phyloP scores from a whole-genome alignment of 2,113 vertebrate genomes.

The Callipepla californica region DNA sequence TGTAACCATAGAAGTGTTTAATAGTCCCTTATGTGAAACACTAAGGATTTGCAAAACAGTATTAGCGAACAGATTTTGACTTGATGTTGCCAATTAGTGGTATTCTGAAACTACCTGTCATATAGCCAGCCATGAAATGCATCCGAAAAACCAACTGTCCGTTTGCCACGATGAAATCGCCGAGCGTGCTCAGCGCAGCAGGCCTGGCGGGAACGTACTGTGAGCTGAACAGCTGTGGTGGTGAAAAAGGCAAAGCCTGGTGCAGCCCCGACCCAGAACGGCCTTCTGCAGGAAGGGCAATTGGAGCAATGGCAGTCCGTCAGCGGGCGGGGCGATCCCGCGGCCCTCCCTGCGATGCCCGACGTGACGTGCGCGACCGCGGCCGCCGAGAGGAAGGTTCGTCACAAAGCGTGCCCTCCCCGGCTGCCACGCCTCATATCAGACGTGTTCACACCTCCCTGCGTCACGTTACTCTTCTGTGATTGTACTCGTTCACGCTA shows the following conservation, averaged over 20 bases:
- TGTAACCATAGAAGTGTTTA: slow-evolving; percentile 69
- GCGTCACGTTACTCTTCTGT: not conserved
- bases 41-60: slow-evolving; percentile 73
- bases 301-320: not conserved
- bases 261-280: not conserved
- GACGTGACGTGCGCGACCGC: not conserved
- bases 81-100: slow-evolving; percentile 59
- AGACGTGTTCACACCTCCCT: not conserved
- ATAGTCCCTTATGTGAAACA: slow-evolving; percentile 64
- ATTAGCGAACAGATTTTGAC: slow-evolving; percentile 69
- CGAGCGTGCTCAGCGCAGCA: not conserved
- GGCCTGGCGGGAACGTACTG: not conserved
- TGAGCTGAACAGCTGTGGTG: not conserved
- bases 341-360: not conserved
- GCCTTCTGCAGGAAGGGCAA: slow-evolving; percentile 10
- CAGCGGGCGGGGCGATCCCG: not conserved
- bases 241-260: not conserved
- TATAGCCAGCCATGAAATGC: slow-evolving; percentile 50
- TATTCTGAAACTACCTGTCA: slow-evolving; percentile 72
- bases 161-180: not conserved
- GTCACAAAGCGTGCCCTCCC: not conserved
- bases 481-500: slow-evolving; percentile 44
- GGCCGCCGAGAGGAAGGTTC: not conserved
- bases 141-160: not conserved
- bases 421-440: not conserved